Evolutionary conservation across 2,888 invertebrate species (phyloP).

Genomic region (Adineta ricciae): DNA sequence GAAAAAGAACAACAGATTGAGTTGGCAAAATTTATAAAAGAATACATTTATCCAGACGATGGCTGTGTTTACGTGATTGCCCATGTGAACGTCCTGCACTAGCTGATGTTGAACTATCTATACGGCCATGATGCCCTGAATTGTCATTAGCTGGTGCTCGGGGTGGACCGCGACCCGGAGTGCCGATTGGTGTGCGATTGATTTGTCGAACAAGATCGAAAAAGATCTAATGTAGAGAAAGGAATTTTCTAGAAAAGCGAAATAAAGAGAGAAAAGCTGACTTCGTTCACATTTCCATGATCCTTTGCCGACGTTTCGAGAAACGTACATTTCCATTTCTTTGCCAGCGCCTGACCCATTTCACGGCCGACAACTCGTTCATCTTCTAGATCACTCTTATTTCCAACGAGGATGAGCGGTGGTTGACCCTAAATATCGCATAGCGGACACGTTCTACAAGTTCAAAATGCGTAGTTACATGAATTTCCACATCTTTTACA

Average conservation of each 20-base stretch:
- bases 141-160: background rate
- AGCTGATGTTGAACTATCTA: background rate
- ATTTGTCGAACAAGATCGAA: slow-evolving; percentile 99
- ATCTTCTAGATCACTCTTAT: slow-evolving; percentile 99
- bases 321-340: slow-evolving; percentile 95
- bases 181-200: slow-evolving; percentile 60
- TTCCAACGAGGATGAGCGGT: slow-evolving; percentile 98
- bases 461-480: background rate
- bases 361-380: slow-evolving; percentile 98
- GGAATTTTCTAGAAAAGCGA: background rate
- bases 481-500: slow-evolving; percentile 52
- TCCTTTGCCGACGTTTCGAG: slow-evolving; percentile 99
- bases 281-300: slow-evolving; percentile 95
- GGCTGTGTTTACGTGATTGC: background rate
- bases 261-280: slow-evolving; percentile 33
- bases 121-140: background rate
- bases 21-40: background rate
- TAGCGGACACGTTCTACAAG: background rate
- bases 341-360: slow-evolving; percentile 82
- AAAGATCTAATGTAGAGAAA: slow-evolving; percentile 66
- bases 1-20: background rate
- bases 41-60: background rate
- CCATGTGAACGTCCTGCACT: no score
- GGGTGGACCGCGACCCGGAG: background rate
- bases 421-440: slow-evolving; percentile 55